These are phyloP conservation scores for Melipona quadrifasciata DNA, from an alignment of 1,140 invertebrate genomes.

Conservation along the genomic window DNA sequence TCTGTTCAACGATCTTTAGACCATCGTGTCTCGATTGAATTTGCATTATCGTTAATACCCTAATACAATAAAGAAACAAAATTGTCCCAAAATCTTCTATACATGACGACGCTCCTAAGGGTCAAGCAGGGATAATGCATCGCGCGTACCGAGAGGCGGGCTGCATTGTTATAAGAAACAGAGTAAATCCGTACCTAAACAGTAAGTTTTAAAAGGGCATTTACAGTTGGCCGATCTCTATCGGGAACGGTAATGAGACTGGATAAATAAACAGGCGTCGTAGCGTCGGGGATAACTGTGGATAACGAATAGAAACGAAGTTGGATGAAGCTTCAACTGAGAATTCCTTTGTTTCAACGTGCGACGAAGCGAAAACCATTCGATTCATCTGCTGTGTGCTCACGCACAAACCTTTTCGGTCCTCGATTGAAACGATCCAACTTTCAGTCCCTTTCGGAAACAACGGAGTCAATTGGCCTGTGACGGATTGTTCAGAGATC, in stretches of 20 bases:
- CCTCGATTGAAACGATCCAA: conserved; percentile 11
- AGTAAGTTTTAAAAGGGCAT: conserved; percentile 76
- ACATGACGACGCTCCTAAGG: conserved; percentile 59
- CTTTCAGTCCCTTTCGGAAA: conserved; percentile 13
- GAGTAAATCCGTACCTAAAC: conserved; percentile 81
- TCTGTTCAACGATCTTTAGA: not conserved
- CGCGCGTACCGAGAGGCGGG: conserved; percentile 78
- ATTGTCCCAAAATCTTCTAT: not conserved
- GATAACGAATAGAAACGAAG: conserved; percentile 20
- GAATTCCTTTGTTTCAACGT: not conserved
- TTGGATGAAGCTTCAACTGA: conserved; percentile 29
- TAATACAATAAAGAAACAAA: not conserved
- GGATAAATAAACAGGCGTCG: not conserved
- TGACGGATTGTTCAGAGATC: conserved; percentile 71
- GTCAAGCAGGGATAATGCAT: conserved; percentile 59
- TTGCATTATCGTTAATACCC: not conserved
- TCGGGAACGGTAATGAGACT: conserved; percentile 3
- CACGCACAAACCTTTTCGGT: not conserved
- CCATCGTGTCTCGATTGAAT: not conserved
- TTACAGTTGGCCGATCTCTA: conserved; percentile 77
- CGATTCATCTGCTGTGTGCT: no score
- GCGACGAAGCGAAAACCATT: not conserved
- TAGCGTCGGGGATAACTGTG: not conserved
- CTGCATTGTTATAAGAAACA: conserved; percentile 75
- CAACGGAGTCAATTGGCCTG: not conserved